These are phyloP conservation scores for Pipistrellus pipistrellus DNA, from an alignment of 2,797 vertebrate genomes.

Conservation along the genomic window DNA sequence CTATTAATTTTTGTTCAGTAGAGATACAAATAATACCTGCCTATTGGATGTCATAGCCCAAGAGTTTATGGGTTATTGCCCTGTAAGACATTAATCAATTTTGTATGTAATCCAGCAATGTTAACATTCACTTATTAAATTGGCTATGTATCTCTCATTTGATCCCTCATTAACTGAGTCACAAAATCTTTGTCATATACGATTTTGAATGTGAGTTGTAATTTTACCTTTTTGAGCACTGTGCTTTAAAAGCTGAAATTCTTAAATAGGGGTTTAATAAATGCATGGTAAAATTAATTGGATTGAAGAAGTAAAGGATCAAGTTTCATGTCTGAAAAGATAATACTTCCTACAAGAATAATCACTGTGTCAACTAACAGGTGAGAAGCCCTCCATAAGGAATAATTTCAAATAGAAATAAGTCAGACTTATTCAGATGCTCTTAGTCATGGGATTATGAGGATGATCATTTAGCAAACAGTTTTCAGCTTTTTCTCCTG, in stretches of 20 bases:
- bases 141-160: conserved; percentile 1
- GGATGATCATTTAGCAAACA: not conserved
- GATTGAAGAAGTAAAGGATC: conserved; percentile 36
- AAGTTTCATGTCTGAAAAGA: conserved; percentile 66
- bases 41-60: conserved; percentile 47
- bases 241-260: conserved; percentile 39
- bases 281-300: conserved; percentile 55
- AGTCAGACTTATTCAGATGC: not conserved
- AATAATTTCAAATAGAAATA: conserved; percentile 53
- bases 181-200: conserved; percentile 40
- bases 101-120: not conserved
- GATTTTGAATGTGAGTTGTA: conserved; percentile 30
- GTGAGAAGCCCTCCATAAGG: not conserved
- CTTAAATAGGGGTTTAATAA: conserved; percentile 69
- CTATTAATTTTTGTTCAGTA: conserved; percentile 31
- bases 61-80: conserved; percentile 45
- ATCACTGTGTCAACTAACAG: conserved; percentile 24
- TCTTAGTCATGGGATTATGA: not conserved
- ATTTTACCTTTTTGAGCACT: conserved; percentile 46
- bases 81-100: conserved; percentile 51
- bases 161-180: conserved; percentile 51
- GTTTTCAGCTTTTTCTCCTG: not conserved
- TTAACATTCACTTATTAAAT: conserved; percentile 63
- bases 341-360: conserved; percentile 50
- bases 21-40: conserved; percentile 48